These are phyloP conservation scores for Ormia ochracea DNA, from an alignment of 2,888 invertebrate genomes.

Conservation along the genomic window DNA sequence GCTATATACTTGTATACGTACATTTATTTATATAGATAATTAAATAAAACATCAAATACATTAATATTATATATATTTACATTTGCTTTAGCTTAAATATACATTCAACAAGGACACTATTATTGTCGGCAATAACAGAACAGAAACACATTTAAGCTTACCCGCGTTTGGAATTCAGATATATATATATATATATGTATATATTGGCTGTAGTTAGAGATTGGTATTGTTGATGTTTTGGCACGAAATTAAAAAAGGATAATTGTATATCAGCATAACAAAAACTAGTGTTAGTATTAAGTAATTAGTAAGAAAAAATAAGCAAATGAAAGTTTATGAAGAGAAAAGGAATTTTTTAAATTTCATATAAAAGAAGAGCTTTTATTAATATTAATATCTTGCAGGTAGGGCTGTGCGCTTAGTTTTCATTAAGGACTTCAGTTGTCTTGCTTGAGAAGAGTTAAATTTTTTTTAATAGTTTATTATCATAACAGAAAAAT, in stretches of 20 bases:
- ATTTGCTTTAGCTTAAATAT: not conserved
- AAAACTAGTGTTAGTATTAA: not conserved
- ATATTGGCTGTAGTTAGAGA: constrained; percentile 15
- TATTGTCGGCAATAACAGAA: constrained; percentile 11
- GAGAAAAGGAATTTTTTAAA: not conserved
- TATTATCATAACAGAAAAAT: no score
- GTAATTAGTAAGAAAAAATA: not conserved
- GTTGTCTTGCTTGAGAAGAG: no score
- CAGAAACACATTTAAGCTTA: constrained; percentile 59
- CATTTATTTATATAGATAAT: not conserved
- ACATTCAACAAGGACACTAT: constrained; percentile 8
- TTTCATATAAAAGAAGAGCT: not conserved
- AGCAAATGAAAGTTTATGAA: not conserved
- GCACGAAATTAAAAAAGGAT: not conserved
- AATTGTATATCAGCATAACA: not conserved
- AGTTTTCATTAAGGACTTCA: no score
- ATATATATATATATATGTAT: not conserved
- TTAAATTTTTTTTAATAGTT: no score
- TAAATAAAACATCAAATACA: not conserved
- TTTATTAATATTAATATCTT: not conserved
- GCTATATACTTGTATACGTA: not conserved
- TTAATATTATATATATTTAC: not conserved
- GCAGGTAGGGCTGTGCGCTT: no score
- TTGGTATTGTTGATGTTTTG: constrained; percentile 7
- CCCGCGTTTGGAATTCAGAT: not conserved